These are phyloP conservation scores for Uropetala carovei DNA, from an alignment of 2,888 invertebrate genomes.

Conservation along the genomic window DNA sequence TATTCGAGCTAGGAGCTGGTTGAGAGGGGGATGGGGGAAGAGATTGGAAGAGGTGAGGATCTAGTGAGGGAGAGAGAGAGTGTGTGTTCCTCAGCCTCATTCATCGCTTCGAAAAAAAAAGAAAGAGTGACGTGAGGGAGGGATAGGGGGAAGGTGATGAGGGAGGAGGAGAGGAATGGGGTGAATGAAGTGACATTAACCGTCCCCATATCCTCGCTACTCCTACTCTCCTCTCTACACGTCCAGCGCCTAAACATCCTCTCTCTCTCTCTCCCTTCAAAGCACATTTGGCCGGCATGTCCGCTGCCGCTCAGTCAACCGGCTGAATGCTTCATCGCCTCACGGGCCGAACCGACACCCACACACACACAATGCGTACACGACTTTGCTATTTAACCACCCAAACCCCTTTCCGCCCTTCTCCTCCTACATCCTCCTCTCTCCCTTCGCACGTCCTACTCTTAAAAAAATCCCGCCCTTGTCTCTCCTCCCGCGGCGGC, in stretches of 20 bases:
- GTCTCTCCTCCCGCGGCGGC: neutral
- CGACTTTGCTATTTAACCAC: constrained; percentile 54
- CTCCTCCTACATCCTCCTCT: neutral
- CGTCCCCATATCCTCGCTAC: neutral
- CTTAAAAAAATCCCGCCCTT: neutral
- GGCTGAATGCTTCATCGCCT: constrained; percentile 55
- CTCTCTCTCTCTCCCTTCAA: neutral
- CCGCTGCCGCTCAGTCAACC: constrained; percentile 34
- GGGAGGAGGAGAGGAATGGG: too few species aligned
- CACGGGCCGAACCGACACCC: constrained; percentile 10
- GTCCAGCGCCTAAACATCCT: neutral
- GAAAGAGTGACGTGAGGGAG: too few species aligned
- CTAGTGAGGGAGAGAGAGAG: neutral
- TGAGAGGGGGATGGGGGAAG: neutral
- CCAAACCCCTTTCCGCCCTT: neutral
- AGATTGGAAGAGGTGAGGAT: neutral
- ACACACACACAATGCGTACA: neutral
- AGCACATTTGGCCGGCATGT: neutral
- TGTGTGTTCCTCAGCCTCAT: neutral
- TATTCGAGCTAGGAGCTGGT: neutral
- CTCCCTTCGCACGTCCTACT: neutral
- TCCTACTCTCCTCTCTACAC: neutral
- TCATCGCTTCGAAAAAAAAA: constrained; percentile 36
- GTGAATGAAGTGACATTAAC: constrained; percentile 16
- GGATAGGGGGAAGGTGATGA: too few species aligned